Base-by-base conservation (phyloP, 2,888 invertebrate genomes). In the Tricholauxania praeusta region DNA sequence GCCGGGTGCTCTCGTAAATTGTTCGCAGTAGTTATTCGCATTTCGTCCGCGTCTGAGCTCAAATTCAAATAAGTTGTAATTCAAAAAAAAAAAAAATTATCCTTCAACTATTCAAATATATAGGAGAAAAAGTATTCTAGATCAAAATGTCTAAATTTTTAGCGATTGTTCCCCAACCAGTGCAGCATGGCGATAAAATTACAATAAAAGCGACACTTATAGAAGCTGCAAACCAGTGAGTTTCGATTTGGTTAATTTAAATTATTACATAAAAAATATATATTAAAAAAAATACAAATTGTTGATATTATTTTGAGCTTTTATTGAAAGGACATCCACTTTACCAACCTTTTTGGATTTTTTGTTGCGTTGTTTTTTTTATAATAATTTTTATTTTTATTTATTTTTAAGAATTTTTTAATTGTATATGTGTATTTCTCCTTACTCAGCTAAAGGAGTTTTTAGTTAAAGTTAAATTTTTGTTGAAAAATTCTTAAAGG, bases 201-300 rank as follows among this genome's bases (percentile, higher is more conserved):
- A 69, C 80, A 32, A 76, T 87, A 32, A 83, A 79, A 74, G 87
- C 85, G 67, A 81, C 76, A 66, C 74, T 86, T 28, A 77, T 74
- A 59, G 76, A 80, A 32, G 72, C 81, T 62, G 82, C 86, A 39
- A 74, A 82, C 72, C 81, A 86, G 87, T 87, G 81, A 85, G 87
- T 85, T 52, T 14, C 19, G 1, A 39, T 39, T 39, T 39, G 2
- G 6, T 39, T 39, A 39, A 10, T 39, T 39, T 8, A 10, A 8
- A 2, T 39, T 39, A 39, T 10, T 39, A 10, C 1, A 39, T 8
- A 10, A 39, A 10, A 39, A 39, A 39, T n/a, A n/a, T n/a, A 7
- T 39, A 8, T 39, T 39, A 4, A 28, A 28, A n/a, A n/a, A n/a
- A n/a, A n/a, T n/a, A n/a, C n/a, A n/a, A n/a, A n/a, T n/a, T n/a